Base-by-base conservation (phyloP, 1,140 invertebrate species). In the Subanguina moxae region DNA sequence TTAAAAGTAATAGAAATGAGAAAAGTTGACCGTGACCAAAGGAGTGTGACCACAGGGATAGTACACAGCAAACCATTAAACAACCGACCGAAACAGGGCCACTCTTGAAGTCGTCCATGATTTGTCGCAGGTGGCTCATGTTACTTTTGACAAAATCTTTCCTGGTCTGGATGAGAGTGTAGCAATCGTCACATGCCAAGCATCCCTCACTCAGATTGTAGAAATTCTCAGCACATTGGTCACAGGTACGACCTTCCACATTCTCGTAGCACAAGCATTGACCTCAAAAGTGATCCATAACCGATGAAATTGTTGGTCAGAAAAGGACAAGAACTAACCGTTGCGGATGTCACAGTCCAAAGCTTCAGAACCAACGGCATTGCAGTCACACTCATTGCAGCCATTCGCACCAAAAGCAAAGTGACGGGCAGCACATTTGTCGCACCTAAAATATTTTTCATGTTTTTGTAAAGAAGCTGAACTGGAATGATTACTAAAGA, bases 231-330 rank as follows among this genome's bases (percentile, higher is more conserved):
- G 25, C 94, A 84, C 94, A 97, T 87, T 89, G 89, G 84, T 91
- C 88, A 84, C 95, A 99, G 32, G 88, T 87, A 80, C 89, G 89
- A 19, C 95, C 95, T 84, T 95, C 93, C 0, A 97, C 92, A 82
- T 95, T 92, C 75, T 90, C 88, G 82, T 93, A 93, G 84, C 95
- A 99, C 0, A 84, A 76, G 79, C 95, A 99, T 45, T 87, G 85
- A 5, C 93, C 77, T 64, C 15, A 66, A 66, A 38, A 11, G 32
- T 38, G 3, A 11, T 38, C 11, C 11, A 38, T 23, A 11, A 38
- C 15, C 7, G 7, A 5, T 46, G n/a, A 5, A 45, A 38, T 61
- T 61, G 1, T 15, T 7, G 27, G n/a, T 38, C n/a, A n/a, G n/a
- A n/a, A n/a, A 42, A 58, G 13, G 11, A 23, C 19, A 45, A 38